phyloP scores from a whole-genome alignment of 2,113 vertebrate genomes.

The Raphicerus campestris region DNA sequence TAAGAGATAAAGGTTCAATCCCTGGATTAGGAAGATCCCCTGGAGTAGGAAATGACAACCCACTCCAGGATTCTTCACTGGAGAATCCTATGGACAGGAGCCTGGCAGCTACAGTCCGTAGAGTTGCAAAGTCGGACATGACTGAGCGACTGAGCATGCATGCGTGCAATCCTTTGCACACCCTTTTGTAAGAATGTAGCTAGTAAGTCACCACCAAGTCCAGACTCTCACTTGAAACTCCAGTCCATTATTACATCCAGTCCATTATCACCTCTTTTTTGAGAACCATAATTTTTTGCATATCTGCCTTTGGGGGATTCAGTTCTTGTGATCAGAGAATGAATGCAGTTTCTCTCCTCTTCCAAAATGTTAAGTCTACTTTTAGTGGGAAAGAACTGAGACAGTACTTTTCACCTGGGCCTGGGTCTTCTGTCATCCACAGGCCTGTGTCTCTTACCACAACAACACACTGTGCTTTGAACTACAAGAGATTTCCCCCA shows the following conservation, averaged over 20 bases:
- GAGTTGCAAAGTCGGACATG: not conserved
- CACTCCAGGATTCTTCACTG: not conserved
- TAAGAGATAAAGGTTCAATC: not conserved
- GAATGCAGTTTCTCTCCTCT: not conserved
- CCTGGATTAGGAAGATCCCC: not conserved
- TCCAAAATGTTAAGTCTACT: not conserved
- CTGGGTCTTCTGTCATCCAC: not conserved
- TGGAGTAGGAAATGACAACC: not conserved
- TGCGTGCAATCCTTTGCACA: not conserved
- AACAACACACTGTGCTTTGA: not conserved
- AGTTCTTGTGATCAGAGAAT: not conserved
- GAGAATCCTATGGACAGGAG: not conserved
- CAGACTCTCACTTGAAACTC: not conserved
- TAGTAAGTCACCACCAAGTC: no score
- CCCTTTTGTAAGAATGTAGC: not conserved
- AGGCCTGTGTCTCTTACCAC: not conserved
- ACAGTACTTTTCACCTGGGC: rapidly evolving
- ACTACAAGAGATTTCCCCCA: not conserved
- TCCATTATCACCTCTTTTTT: not conserved
- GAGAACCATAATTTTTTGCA: not conserved
- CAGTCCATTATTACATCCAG: not conserved
- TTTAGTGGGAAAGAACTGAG: not conserved
- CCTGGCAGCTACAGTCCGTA: not conserved
- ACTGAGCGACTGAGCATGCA: not conserved
- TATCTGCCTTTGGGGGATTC: not conserved